A percentile compares a stretch with the other conserved stretches of the same genome.
These are phyloP conservation scores for Drymodes brunneopygia DNA, from an alignment of 2,113 vertebrate genomes.

Conservation along the genomic window DNA sequence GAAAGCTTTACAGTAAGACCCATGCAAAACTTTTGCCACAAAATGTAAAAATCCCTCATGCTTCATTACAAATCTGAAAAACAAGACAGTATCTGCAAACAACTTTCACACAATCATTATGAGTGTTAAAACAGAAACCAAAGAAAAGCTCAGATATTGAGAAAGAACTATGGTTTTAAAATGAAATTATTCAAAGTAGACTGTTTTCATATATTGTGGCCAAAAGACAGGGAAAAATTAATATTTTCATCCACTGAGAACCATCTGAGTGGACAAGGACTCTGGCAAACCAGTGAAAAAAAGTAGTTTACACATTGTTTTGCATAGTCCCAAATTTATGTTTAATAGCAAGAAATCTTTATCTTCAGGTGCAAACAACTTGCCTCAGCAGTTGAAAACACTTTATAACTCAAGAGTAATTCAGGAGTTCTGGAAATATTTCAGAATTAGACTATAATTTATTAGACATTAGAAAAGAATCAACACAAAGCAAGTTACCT, in stretches of 20 bases:
- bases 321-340: background rate
- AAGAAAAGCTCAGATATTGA: background rate
- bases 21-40: constrained; percentile 55
- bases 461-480: background rate
- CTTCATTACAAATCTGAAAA: constrained; percentile 50
- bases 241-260: background rate
- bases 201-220: background rate
- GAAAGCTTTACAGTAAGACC: constrained; percentile 37
- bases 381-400: background rate
- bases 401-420: background rate
- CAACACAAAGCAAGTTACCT: background rate
- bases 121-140: constrained; percentile 11
- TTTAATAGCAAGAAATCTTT: background rate
- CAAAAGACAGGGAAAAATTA: background rate
- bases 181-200: background rate
- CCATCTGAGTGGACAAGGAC: background rate
- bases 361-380: background rate
- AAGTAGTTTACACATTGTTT: background rate
- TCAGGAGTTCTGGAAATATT: background rate
- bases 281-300: background rate
- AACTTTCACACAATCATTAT: background rate
- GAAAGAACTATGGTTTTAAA: background rate
- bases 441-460: background rate
- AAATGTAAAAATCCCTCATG: constrained; percentile 55
- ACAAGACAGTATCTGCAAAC: background rate